Conservation (phyloP, 2,797 vertebrate species). For the Falco naumanni region DNA sequence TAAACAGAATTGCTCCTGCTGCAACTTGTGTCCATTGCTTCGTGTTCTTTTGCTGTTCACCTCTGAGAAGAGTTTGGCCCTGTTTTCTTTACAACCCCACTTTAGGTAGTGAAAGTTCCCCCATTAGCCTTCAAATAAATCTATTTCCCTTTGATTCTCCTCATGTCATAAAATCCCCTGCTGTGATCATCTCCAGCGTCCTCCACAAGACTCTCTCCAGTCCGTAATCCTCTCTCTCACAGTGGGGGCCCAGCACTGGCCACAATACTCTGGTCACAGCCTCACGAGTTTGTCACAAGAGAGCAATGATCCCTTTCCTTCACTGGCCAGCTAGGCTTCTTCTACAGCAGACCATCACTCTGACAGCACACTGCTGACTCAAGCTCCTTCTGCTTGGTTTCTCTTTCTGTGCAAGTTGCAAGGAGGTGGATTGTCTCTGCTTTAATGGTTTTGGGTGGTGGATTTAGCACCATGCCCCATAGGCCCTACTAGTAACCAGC, state of each 20-base stretch:
- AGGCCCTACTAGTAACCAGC: neutral
- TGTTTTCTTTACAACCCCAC: neutral
- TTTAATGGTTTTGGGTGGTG: neutral
- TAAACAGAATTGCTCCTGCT: neutral
- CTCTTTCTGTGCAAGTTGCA: neutral
- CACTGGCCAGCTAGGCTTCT: neutral
- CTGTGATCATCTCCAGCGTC: neutral
- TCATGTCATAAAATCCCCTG: neutral
- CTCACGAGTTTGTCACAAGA: neutral
- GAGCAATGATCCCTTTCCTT: neutral
- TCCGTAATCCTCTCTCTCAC: neutral
- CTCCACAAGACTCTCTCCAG: neutral
- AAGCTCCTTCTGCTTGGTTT: neutral
- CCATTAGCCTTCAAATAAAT: neutral
- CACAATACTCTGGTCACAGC: neutral
- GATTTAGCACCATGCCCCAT: neutral
- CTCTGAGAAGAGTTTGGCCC: neutral
- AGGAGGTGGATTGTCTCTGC: neutral
- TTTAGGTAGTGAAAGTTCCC: neutral
- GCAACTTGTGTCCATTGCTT: neutral
- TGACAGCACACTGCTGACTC: neutral
- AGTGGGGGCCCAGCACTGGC: neutral
- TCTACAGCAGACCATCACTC: neutral
- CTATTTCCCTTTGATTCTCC: neutral
- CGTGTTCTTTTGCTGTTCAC: neutral